Percentiles rank a stretch among this genome's conserved stretches.
Evolutionary conservation across 2,113 vertebrate genomes (phyloP).

Genomic region (Vombatus ursinus): DNA sequence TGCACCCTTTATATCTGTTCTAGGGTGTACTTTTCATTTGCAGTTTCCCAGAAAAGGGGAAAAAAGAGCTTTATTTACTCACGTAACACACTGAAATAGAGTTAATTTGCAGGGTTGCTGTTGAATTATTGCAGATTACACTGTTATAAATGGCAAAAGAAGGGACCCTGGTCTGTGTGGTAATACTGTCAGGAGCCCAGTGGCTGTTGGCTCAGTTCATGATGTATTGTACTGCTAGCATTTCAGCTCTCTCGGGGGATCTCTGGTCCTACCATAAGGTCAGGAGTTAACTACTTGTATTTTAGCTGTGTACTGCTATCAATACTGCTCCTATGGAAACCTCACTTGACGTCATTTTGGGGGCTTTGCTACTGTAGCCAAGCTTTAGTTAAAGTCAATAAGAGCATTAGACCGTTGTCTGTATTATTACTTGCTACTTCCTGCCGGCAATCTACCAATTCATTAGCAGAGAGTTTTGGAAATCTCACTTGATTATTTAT

Average conservation of each 20-base stretch:
- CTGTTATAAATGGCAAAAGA: slow-evolving; percentile 71
- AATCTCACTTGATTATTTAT: slow-evolving; percentile 93
- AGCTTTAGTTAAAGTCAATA: slow-evolving; percentile 92
- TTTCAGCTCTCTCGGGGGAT: slow-evolving; percentile 82
- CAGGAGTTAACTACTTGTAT: slow-evolving; percentile 90
- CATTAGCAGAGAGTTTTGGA: slow-evolving; percentile 94
- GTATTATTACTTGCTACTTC: slow-evolving; percentile 92
- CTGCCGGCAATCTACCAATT: slow-evolving; percentile 91
- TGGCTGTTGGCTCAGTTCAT: slow-evolving; percentile 81
- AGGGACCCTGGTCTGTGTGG: slow-evolving; percentile 72
- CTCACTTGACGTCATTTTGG: slow-evolving; percentile 88
- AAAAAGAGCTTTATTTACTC: slow-evolving; percentile 72
- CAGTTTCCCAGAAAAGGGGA: slow-evolving; percentile 24
- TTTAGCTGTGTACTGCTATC: slow-evolving; percentile 86
- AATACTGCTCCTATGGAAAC: slow-evolving; percentile 90
- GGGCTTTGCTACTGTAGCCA: slow-evolving; percentile 82
- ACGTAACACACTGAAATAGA: slow-evolving; percentile 72
- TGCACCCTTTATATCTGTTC: neutral
- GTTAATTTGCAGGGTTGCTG: slow-evolving; percentile 73
- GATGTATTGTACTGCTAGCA: slow-evolving; percentile 82
- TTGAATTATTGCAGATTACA: slow-evolving; percentile 78
- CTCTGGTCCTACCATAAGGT: slow-evolving; percentile 84
- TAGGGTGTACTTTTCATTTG: slow-evolving; percentile 45
- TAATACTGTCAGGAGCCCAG: slow-evolving; percentile 73
- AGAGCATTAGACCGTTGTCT: slow-evolving; percentile 89